Evolutionary conservation across 2,888 invertebrate species (phyloP), one percentile per base, ranked within the genome.

Genomic region (Eupithecia subfuscata): DNA sequence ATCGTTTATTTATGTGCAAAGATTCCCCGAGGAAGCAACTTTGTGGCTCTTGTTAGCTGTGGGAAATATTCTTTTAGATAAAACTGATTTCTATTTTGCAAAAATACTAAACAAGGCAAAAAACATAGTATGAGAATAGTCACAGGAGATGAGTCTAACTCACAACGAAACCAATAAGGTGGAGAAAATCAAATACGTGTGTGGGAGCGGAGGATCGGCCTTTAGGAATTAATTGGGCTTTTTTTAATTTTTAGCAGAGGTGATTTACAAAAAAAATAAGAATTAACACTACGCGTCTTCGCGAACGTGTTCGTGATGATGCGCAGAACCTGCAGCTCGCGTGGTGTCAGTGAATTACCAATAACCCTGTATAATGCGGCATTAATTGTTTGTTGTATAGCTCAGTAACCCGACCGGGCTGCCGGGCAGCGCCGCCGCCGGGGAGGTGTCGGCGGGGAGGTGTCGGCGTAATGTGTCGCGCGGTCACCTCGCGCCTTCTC

Each of bases 381-480:
- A 30, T 3, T 30, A 30, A 30, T 67, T 25, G 67, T 43, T 37
- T 0, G 40, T 43, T 25, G 68, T 68, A 48, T 48, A 45, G 73
- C 45, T 18, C 73, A 34, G 73, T 69, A 73, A 73, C 69, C 63
- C 11, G 74, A 69, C 18, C 40, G 22, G 64, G 48, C 45, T 2
- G 48, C 48, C 1, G 45, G 14, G 56, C 60, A 0, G 65, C 14
- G 34, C n/a, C 30, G 37, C 11, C 1, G 73, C 56, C 5, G 34
- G 65, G 65, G 11, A 25, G 73, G 68, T 60, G 68, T 56, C 65
- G 65, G 74, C 3, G 2, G 67, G 40, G 7, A 40, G 69, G 68
- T 69, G 73, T 68, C 70, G 70, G 74, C 52, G 70, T 74, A 74
- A 56, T 48, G 74, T 74, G 70, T 64, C 74, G 45, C 69, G 69